Base-by-base conservation (phyloP, 2,113 vertebrate species). In the Pithys albifrons region DNA sequence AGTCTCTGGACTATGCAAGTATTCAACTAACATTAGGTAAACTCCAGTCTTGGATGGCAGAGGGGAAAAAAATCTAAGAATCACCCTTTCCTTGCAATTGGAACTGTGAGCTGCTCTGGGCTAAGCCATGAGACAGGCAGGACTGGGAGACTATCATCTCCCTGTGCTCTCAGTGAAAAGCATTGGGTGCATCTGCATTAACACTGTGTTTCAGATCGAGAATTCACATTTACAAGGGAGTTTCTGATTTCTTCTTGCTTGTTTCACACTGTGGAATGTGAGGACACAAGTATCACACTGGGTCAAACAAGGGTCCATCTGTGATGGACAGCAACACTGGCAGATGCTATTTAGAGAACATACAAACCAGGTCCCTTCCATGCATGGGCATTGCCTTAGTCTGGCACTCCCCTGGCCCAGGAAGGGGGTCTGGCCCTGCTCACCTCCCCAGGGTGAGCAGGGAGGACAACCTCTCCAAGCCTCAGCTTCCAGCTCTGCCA, bases 261-360 rank as follows among this genome's bases (percentile, higher is more conserved):
- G 10, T 37, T 35, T 89, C 35, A 29, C 8, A 7, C 16, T 6
- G 4, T 23, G 20, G 43, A 74, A 69, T 2, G 1, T 2, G 12
- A 51, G 39, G 19, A 76, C 27, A 8, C 8, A 25, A 43, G 23
- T 77, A 76, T 10, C 0, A 0, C 13, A 2, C 19, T 10, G 4
- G 39, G 51, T 41, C 69, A 67, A 33, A 62, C 0, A 59, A 65
- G 33, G 69, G 48, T 59, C 35, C 6, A 1, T 11, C 45, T n/a
- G 14, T 43, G 39, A 33, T 46, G n/a, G 45, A 83, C 0, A 5
- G 46, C 51, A 71, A 52, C 57, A 48, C 8, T n/a, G 19, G 69
- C 22, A 66, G 23, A 37, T 48, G 76, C 19, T 39, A 2, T 33
- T 82, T 19, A 28, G 15, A 43, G 8, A 24, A 37, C 7, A 3